Conservation (phyloP, 2,797 vertebrate species). For the Rousettus madagascariensis region DNA sequence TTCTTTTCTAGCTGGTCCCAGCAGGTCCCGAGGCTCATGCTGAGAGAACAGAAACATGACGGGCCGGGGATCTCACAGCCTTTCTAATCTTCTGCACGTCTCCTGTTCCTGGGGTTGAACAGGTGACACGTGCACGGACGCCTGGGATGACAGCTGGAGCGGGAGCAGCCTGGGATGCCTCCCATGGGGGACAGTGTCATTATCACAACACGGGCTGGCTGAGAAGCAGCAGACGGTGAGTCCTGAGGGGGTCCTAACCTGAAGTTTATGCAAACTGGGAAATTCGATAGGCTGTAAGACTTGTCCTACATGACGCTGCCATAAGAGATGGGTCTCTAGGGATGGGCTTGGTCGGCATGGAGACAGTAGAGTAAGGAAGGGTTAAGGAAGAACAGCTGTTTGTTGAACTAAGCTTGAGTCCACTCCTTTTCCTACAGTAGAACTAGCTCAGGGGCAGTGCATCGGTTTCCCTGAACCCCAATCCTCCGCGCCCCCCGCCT, state of each 20-base stretch:
- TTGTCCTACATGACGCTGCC: conserved; percentile 47
- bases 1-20: background rate
- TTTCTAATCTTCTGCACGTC: background rate
- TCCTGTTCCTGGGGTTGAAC: background rate
- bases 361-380: conserved; percentile 33
- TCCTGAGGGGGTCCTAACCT: conserved; percentile 65
- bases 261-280: conserved; percentile 53
- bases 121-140: conserved; percentile 21
- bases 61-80: background rate
- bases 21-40: background rate
- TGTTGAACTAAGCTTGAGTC: background rate
- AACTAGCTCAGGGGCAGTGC: background rate
- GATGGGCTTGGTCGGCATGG: conserved; percentile 61
- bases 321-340: conserved; percentile 42
- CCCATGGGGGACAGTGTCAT: background rate
- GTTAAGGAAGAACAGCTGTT: conserved; percentile 37
- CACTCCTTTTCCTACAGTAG: background rate
- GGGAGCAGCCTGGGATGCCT: conserved; percentile 22
- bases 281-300: conserved; percentile 48
- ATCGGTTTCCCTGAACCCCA: background rate
- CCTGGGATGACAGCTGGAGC: conserved; percentile 24
- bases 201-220: conserved; percentile 1
- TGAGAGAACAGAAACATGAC: background rate
- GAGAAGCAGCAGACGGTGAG: conserved; percentile 57
- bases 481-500: no score